Conservation (phyloP, 2,113 vertebrate species). For the Glareola pratincola region DNA sequence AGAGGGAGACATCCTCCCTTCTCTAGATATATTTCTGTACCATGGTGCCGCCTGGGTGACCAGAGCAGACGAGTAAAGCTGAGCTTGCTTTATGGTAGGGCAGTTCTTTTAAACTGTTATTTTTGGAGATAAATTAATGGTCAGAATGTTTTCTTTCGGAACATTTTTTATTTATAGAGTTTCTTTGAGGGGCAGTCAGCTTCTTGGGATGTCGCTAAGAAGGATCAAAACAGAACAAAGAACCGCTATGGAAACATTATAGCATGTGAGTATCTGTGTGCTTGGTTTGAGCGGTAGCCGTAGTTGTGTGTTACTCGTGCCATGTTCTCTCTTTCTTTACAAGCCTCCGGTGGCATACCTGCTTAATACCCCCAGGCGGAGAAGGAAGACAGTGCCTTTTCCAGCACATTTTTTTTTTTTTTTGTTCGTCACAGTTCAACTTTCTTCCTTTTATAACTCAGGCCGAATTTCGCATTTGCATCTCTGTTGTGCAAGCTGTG, state of each 20-base stretch:
- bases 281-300: neutral
- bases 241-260: constrained; percentile 99
- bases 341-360: neutral
- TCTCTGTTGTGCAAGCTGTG: constrained; percentile 3
- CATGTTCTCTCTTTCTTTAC: neutral
- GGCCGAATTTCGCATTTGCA: constrained; percentile 23
- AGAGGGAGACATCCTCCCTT: neutral
- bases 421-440: neutral
- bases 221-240: constrained; percentile 98
- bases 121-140: constrained; percentile 62
- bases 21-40: neutral
- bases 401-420: neutral
- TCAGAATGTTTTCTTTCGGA: constrained; percentile 61
- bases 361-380: neutral
- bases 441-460: constrained; percentile 14
- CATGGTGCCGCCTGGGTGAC: neutral
- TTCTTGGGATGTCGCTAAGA: constrained; percentile 99
- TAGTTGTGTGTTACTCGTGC: neutral
- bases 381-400: neutral
- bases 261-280: constrained; percentile 87
- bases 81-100: neutral
- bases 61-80: neutral
- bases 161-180: constrained; percentile 86
- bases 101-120: constrained; percentile 35
- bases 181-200: constrained; percentile 99